Evolutionary conservation across 2,888 invertebrate genomes (phyloP), one percentile per base, ranked within the genome.

Genomic region (Microctonus brassicae): DNA sequence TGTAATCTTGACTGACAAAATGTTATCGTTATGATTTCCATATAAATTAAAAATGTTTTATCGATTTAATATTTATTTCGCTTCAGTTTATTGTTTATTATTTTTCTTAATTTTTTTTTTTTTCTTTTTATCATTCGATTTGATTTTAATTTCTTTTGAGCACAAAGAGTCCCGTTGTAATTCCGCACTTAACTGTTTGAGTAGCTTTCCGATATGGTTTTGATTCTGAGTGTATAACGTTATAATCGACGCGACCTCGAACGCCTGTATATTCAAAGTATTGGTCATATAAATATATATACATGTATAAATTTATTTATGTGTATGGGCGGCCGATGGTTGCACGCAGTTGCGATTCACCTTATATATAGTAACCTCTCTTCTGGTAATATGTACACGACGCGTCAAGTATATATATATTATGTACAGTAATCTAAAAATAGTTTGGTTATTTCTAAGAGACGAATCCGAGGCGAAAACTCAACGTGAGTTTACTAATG

Each of bases 371-470:
- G 36, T 20, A 20, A 57, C 58, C 29, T 55, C 55, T 60, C 13
- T 20, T 60, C 58, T n/a, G 17, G 42, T 29, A 17, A 34, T 52
- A 29, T 65, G 24, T 70, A 65, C 34, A 22, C 33, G 24, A 36
- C 66, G 39, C 22, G 20, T 47, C 17, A 47, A 29, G 17, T n/a
- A n/a, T n/a, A n/a, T 17, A 4, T 47, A 47, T 47, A n/a, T 47
- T 39, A 39, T 66, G 61, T 20, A 62, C n/a, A 6, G 42, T 33
- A 42, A 58, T 52, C 55, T 55, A 55, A 62, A 62, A 62, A 66
- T 66, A 67, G 34, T 66, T 39, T 26, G 60, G 66, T 71, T 71
- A 71, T 67, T 66, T 67, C 71, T 34, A 71, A 34, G 61, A 66
- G 47, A 53, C 61, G 29, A 66, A 62, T 71, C n/a, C 53, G 42